Evolutionary conservation across 2,888 invertebrate species (phyloP), one percentile per base, ranked within the genome.

Genomic region (Antitype chi): DNA sequence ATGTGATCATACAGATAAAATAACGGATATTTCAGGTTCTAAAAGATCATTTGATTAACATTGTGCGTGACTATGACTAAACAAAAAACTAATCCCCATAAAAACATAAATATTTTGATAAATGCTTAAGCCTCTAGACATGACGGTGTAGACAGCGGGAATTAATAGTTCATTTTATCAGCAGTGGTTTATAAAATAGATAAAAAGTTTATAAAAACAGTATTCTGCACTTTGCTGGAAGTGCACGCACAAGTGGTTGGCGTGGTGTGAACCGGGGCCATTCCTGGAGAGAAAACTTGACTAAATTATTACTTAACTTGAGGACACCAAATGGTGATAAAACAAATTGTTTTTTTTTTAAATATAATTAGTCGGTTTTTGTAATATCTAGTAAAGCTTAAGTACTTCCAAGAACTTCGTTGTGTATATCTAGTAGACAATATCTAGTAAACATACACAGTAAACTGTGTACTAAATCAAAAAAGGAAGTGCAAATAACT

Each of bases 121-220:
- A 77, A 63, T 59, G 17, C 25, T 53, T 82, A 82, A 85, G 77
- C 83, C 57, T 53, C 43, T 55, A 77, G 53, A 72, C 78, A 70
- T 32, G 60, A 66, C 57, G 23, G 25, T 1, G 71, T 60, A 82
- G 85, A 82, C 78, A 57, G 63, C 23, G 15, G 64, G 49, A 71
- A 25, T 78, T 49, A 64, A 74, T 74, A 71, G 78, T 74, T 57
- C 13, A 78, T 53, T 74, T 74, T 85, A 83, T 83, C 83, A 85
- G 82, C n/a, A 77, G 11, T 83, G 68, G 28, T 23, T 55, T 72
- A 86, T 70, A 74, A 86, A 83, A 64, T 60, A 72, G 83, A 84
- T 84, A 83, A 84, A 78, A 63, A 43, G 23, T 63, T 72, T 70
- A 74, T 74, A 71, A 70, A 70, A 43, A 70, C 55, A 62, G 52